Base-by-base conservation (phyloP, 2,888 invertebrate species). In the Panorpa germanica region DNA sequence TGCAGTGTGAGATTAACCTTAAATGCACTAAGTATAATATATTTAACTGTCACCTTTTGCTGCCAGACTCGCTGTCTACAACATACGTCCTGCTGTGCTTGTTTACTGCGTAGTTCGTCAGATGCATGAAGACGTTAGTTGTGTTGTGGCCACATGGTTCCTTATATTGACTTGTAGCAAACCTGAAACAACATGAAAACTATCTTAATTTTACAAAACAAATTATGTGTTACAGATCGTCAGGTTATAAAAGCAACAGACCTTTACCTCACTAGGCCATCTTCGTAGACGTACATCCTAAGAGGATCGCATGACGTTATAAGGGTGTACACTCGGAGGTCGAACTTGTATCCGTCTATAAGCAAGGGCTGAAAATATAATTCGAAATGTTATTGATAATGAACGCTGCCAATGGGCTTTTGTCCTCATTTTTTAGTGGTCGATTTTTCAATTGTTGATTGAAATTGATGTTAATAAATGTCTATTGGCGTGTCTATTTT, bases 91-190 rank as follows among this genome's bases (percentile, higher is more conserved):
- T 65, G 46, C 82, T 88, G 46, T 82, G 78, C 49, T 85, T 88
- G 50, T 91, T 91, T 11, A 91, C 73, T 1, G 91, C 82, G 48
- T 91, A 91, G 55, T 91, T 91, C 7, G 91, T 91, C 34, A 91
- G 57, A 48, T 91, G 91, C 90, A 91, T 91, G 48, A 76, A 90
- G 10, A 86, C 73, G 48, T 91, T 88, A 1, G 73, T 70, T 5
- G 77, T 70, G 45, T 91, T 91, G 37, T 71, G 68, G 9, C 69
- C 61, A 18, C 69, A 77, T 0, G 90, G 90, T 43, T 83, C 81
- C 32, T 72, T 73, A 47, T 91, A 91, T 39, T 78, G 67, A 41
- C 72, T 76, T 2, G 91, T 91, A 3, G 90, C 90, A 50, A 91
- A 88, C 43, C 83, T 72, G 34, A 16, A 43, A 40, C 14, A 19